phyloP scores from a whole-genome alignment of 2,113 vertebrate species.

The Corythaixoides concolor region DNA sequence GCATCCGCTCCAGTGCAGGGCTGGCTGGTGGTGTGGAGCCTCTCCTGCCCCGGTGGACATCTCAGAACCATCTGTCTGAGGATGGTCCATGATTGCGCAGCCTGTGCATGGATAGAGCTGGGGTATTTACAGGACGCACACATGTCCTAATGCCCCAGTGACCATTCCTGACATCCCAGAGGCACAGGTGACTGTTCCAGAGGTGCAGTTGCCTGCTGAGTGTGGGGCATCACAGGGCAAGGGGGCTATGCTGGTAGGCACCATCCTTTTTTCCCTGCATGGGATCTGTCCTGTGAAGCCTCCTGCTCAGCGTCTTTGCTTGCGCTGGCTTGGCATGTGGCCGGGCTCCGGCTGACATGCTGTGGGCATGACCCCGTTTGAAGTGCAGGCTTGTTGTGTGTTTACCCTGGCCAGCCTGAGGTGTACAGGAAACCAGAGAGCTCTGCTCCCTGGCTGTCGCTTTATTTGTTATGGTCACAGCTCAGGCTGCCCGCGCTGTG shows the following conservation, averaged over 20 bases:
- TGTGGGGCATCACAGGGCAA: background rate
- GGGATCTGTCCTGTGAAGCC: background rate
- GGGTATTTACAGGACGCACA: background rate
- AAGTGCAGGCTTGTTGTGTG: slow-evolving; percentile 47
- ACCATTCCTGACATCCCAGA: background rate
- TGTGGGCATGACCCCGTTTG: background rate
- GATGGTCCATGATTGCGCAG: background rate
- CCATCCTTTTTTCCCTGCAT: background rate
- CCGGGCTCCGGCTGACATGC: background rate
- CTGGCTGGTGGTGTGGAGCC: background rate
- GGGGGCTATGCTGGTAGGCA: background rate
- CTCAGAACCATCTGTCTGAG: background rate
- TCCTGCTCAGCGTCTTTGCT: background rate
- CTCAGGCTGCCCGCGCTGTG: background rate
- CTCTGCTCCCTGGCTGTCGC: slow-evolving; percentile 11
- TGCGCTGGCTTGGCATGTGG: rapidly evolving
- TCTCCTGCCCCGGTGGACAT: background rate
- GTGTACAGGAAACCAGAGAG: slow-evolving; percentile 63
- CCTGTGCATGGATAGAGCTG: background rate
- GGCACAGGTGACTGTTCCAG: background rate
- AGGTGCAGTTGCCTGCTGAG: background rate
- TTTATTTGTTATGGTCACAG: slow-evolving; percentile 60
- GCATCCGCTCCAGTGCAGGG: rapidly evolving
- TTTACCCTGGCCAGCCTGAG: slow-evolving; percentile 54
- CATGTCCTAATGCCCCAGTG: too few species aligned